phyloP scores from a whole-genome alignment of 2,888 invertebrate species.

The Harmothoe impar region DNA sequence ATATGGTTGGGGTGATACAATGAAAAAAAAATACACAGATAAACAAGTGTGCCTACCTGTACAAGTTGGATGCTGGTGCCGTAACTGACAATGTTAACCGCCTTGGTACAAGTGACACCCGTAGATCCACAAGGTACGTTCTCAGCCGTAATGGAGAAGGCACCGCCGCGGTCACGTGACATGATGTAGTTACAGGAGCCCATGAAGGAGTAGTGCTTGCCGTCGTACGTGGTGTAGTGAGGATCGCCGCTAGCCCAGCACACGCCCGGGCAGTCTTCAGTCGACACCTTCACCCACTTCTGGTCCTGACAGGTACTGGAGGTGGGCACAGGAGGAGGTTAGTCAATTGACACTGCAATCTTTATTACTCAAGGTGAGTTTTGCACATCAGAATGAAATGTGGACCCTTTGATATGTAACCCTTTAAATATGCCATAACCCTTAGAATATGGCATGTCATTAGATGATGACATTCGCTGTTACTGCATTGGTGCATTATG shows the following conservation, averaged over 20 bases:
- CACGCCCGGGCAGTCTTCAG: conserved; percentile 61
- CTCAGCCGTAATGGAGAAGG: conserved; percentile 67
- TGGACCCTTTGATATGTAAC: no score
- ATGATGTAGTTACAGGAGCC: conserved; percentile 87
- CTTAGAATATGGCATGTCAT: no score
- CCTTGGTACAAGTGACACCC: conserved; percentile 70
- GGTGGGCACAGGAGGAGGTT: background rate
- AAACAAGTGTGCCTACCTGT: background rate
- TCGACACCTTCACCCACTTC: conserved; percentile 23
- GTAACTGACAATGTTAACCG: conserved; percentile 63
- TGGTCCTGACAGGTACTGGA: conserved; percentile 42
- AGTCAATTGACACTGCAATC: no score
- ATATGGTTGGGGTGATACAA: no score
- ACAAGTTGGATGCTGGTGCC: conserved; percentile 59
- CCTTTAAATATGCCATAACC: no score
- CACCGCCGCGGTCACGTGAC: conserved; percentile 62
- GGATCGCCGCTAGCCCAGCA: conserved; percentile 95
- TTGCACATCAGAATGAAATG: no score
- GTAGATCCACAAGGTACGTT: conserved; percentile 71
- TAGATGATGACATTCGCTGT: no score
- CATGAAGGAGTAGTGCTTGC: conserved; percentile 91
- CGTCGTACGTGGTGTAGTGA: conserved; percentile 93
- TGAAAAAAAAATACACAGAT: no score
- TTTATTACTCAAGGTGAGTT: no score
- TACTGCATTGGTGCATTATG: no score